Base-by-base conservation (phyloP, 2,888 invertebrate species). In the Orthonevra nobilis region DNA sequence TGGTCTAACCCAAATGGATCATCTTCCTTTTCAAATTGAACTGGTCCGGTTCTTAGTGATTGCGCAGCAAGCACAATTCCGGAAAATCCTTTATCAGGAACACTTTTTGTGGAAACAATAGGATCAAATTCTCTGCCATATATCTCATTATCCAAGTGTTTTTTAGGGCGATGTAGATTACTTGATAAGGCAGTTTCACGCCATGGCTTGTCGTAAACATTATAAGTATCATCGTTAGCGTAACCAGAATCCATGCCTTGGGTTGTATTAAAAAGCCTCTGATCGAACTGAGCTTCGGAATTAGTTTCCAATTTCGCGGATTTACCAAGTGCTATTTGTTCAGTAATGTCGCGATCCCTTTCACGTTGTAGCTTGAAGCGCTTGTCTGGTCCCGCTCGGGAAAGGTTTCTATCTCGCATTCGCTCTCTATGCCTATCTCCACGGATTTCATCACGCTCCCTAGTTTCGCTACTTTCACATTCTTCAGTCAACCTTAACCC, bases 1-100 rank as follows among this genome's bases (percentile, higher is more conserved):
- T 97, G 96, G 91, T 98, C 98, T 85, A 99, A 91, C 87, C 98
- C 99, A 89, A 99, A 99, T 81, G 98, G 97, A 93, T 99, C 99
- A 83, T 90, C 90, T 79, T 92, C 93, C 82, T 93, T 93, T 86
- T 97, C 97, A 89, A 99, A 99, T 89, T 98, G 97, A 17, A 99
- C 99, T 0, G 99, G 99, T 0, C 97, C 98, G 6, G 94, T 92
- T n/a, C 97, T 92, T 0, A 26, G 9, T 2, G 42, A n/a, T n/a
- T 83, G 81, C 0, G 92, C 89, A 30, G 91, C 91, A 73, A 94
- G 91, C 85, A 97, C 96, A 0, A 97, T 95, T 0, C 99, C 99
- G 4, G 95, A 94, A 85, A 99, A 99, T 85, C 97, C 97, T 85
- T 98, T 97, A 89, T 99, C 98, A 0, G 99, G 98, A 14, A 99